A percentile compares a stretch with the other conserved stretches of the same genome.
Conservation (phyloP, 2,113 vertebrate species). For the Rallus limicola region DNA sequence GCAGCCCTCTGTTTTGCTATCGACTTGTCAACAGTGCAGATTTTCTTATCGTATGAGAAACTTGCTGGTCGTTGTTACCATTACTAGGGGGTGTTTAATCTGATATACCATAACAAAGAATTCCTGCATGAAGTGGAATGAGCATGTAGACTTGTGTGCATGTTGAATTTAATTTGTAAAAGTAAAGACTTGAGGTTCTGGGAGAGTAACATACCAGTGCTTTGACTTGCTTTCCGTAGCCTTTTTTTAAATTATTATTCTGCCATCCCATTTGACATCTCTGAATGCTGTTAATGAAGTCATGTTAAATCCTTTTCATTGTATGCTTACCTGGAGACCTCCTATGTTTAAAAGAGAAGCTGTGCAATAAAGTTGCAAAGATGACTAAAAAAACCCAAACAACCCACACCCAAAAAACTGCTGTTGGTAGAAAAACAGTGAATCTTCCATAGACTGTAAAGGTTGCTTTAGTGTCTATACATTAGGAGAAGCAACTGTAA, state of each 20-base stretch:
- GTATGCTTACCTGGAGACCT: background rate
- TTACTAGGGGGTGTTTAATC: background rate
- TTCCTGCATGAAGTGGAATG: background rate
- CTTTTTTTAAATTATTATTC: background rate
- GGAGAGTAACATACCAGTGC: background rate
- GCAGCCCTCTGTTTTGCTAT: background rate
- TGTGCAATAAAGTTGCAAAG: background rate
- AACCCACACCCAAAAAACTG: background rate
- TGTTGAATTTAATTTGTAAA: background rate
- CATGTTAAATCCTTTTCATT: background rate
- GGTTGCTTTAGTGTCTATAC: background rate
- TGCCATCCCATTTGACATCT: background rate
- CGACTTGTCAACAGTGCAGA: background rate
- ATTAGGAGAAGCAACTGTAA: background rate
- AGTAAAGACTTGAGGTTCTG: background rate
- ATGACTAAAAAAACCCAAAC: background rate
- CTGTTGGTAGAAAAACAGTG: background rate
- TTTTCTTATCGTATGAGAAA: background rate
- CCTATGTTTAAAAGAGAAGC: background rate
- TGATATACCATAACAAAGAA: background rate
- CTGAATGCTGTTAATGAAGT: background rate
- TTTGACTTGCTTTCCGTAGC: background rate
- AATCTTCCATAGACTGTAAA: background rate
- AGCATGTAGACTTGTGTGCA: background rate
- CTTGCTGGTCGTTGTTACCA: background rate